These are phyloP conservation scores for Ailurus styani DNA, from an alignment of 2,113 vertebrate species.

Conservation along the genomic window DNA sequence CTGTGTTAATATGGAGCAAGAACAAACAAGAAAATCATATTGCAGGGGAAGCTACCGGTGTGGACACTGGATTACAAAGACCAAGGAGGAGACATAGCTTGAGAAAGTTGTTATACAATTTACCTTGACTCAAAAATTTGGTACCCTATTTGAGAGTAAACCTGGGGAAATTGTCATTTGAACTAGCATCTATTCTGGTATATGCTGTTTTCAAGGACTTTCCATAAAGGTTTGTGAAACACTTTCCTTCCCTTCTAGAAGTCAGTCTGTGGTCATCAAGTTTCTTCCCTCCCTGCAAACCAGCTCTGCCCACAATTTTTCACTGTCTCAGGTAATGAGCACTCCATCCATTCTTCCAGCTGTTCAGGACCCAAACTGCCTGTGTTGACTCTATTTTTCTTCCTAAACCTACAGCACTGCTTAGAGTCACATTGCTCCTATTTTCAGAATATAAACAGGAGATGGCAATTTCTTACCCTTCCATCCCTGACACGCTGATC, in stretches of 20 bases:
- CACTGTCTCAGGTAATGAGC: neutral
- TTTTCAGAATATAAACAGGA: neutral
- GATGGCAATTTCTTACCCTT: neutral
- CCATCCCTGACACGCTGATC: neutral
- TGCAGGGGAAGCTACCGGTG: neutral
- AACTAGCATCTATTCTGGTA: neutral
- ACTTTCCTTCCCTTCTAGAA: neutral
- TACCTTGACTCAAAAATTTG: neutral
- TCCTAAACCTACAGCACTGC: neutral
- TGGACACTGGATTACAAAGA: neutral
- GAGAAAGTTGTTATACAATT: neutral
- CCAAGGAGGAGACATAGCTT: neutral
- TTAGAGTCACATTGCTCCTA: neutral
- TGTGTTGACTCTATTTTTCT: neutral
- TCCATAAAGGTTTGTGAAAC: neutral
- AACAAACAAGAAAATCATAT: neutral
- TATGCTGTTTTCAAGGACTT: neutral
- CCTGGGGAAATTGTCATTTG: neutral
- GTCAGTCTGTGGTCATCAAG: neutral
- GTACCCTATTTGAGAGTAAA: neutral
- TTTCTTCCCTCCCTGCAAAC: neutral
- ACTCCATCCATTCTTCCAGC: neutral
- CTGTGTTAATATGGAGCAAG: neutral
- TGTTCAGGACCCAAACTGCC: neutral
- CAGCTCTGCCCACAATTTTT: neutral